phyloP scores from a whole-genome alignment of 2,888 invertebrate genomes.

The Drosophila vallismaia region DNA sequence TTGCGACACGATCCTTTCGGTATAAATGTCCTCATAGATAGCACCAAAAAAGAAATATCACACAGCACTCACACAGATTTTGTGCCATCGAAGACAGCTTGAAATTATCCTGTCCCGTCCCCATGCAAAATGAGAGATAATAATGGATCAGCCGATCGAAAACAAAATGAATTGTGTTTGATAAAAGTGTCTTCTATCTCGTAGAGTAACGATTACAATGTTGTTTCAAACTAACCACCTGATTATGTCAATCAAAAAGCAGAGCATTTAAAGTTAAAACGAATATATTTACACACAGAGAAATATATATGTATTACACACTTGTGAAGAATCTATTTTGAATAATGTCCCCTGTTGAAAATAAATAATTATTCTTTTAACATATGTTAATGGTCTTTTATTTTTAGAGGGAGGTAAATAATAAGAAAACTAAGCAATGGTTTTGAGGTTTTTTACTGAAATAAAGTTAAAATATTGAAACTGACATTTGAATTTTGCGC shows the following conservation, averaged over 20 bases:
- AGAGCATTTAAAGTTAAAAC: constrained; percentile 62
- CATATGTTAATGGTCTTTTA: constrained; percentile 6
- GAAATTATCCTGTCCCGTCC: constrained; percentile 22
- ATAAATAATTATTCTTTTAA: constrained; percentile 77
- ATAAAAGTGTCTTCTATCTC: constrained; percentile 53
- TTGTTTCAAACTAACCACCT: constrained; percentile 70
- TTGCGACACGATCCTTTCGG: constrained; percentile 45
- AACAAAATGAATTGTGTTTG: constrained; percentile 30
- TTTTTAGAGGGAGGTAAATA: neutral
- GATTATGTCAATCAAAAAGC: constrained; percentile 58
- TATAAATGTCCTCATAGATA: constrained; percentile 1
- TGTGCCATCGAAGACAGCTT: constrained; percentile 63
- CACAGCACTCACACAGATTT: constrained; percentile 47
- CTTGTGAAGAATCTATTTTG: constrained; percentile 56
- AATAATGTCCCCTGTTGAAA: constrained; percentile 78
- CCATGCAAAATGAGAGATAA: constrained; percentile 30
- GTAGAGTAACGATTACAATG: constrained; percentile 46
- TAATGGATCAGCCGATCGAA: constrained; percentile 21
- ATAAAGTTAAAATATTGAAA: too few relatives aligned
- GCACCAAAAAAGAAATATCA: neutral
- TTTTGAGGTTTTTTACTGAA: too few relatives aligned
- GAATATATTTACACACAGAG: constrained; percentile 52
- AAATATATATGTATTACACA: constrained; percentile 57
- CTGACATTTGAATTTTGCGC: neutral
- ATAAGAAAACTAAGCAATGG: too few relatives aligned